Evolutionary conservation across 2,888 invertebrate genomes (phyloP).

Genomic region (Rhingia rostrata): DNA sequence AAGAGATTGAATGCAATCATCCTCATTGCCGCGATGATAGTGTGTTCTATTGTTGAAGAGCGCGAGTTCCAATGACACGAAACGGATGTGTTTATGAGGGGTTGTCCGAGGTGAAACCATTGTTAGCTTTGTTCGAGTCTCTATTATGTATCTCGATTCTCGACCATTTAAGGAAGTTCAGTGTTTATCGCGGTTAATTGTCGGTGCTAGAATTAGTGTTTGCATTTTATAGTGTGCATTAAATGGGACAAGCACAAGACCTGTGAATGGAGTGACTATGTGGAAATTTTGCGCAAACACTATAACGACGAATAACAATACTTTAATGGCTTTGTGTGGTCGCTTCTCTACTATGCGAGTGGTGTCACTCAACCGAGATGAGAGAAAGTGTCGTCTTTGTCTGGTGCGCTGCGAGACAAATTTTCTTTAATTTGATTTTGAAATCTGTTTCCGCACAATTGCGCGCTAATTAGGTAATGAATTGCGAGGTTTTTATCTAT

Average conservation of each 20-base stretch:
- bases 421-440: slow-evolving; percentile 54
- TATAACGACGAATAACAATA: slow-evolving; percentile 5
- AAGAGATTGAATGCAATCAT: slow-evolving; percentile 64
- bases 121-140: neutral
- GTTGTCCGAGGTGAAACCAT: no score
- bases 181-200: slow-evolving; percentile 27
- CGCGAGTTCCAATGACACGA: slow-evolving; percentile 33
- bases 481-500: slow-evolving; percentile 15
- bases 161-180: slow-evolving; percentile 15
- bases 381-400: slow-evolving; percentile 53
- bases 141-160: neutral
- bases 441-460: slow-evolving; percentile 63
- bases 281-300: slow-evolving; percentile 15
- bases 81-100: slow-evolving; percentile 35
- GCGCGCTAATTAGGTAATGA: slow-evolving; percentile 56
- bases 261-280: neutral
- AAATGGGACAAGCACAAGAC: slow-evolving; percentile 22
- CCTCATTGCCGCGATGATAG: slow-evolving; percentile 36
- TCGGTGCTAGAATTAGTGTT: neutral
- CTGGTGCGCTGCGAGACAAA: slow-evolving; percentile 16
- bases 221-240: slow-evolving; percentile 7
- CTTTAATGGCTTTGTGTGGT: neutral
- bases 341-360: neutral
- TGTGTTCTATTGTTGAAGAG: slow-evolving; percentile 20
- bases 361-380: slow-evolving; percentile 48